Conservation (phyloP, 2,113 vertebrate genomes). For the Australoheros scitulus region DNA sequence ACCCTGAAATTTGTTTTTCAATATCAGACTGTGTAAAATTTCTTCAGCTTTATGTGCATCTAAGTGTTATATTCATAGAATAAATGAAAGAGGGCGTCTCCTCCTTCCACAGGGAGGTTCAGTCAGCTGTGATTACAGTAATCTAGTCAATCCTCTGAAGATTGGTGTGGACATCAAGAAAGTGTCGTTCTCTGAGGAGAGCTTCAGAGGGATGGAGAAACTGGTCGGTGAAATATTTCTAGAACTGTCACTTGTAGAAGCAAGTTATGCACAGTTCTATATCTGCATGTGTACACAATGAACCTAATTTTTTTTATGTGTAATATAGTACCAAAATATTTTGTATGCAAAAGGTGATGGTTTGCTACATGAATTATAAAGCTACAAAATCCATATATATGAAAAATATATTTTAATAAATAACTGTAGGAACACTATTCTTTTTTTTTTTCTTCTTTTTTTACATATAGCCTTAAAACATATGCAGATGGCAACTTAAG, state of each 20-base stretch:
- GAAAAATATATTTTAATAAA: too few species aligned
- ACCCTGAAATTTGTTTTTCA: background rate
- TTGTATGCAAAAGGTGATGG: background rate
- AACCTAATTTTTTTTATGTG: background rate
- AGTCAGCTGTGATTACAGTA: slow-evolving; percentile 80
- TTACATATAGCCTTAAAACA: background rate
- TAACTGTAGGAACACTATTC: too few species aligned
- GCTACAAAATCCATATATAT: background rate
- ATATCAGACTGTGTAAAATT: background rate
- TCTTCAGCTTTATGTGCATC: background rate
- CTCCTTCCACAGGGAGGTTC: slow-evolving; percentile 75
- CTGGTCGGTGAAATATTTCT: slow-evolving; percentile 74
- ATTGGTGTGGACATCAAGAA: slow-evolving; percentile 73
- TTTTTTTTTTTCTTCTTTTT: background rate
- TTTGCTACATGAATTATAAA: background rate
- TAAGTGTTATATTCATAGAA: background rate
- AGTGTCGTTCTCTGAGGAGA: slow-evolving; percentile 84
- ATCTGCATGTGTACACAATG: background rate
- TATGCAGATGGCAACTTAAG: background rate
- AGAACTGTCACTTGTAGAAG: background rate
- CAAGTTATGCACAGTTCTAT: background rate
- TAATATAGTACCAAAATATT: background rate
- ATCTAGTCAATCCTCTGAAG: slow-evolving; percentile 81
- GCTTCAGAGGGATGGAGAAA: slow-evolving; percentile 73
- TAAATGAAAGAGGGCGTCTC: background rate